Base-by-base conservation (phyloP, 2,797 vertebrate species). In the Taeniopygia guttata region DNA sequence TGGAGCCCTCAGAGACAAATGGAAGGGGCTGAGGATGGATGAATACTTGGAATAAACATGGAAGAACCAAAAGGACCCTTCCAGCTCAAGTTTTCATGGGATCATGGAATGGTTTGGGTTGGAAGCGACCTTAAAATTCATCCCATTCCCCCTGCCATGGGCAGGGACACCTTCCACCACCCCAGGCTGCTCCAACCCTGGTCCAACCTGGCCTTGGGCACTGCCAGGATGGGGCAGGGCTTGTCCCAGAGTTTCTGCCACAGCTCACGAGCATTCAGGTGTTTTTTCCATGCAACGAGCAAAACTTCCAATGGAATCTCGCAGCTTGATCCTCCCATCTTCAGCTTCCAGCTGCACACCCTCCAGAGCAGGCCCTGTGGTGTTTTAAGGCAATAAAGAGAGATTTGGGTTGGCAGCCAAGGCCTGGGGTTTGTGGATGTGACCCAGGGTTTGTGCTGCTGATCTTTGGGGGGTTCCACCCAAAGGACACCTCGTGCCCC, bases 381-480 rank as follows among this genome's bases (percentile, higher is more conserved):
- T 70, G 72, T 60, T 90, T 75, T 14, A 40, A 20, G 36, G 29
- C 54, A 54, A 5, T 10, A 9, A 25, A 49, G 34, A 76, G 70
- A 42, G 36, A 7, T 51, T 78, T 64, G 93, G 67, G 75, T 76
- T 59, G 56, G 77, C 92, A 86, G 94, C 73, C 90, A 89, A 91
- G 79, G 82, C 77, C 89, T 89, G 89, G 38, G 49, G 70, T 86
- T 19, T 75, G 69, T 17, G 81, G 54, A 7, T 67, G 42, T 45
- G 40, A 26, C 90, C 27, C 36, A 13, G 5, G 75, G 60, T 83
- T 93, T 67, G 48, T 42, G 56, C 89, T 96, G 94, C 77, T 92
- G 90, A 48, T 83, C 59, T 88, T 80, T 90, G 48, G 59, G 91
- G 79, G 95, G 88, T 43, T 56, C 2, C 60, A 54, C 43, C 78